phyloP scores from a whole-genome alignment of 1,140 invertebrate species.

The Muscidifurax raptorellus region DNA sequence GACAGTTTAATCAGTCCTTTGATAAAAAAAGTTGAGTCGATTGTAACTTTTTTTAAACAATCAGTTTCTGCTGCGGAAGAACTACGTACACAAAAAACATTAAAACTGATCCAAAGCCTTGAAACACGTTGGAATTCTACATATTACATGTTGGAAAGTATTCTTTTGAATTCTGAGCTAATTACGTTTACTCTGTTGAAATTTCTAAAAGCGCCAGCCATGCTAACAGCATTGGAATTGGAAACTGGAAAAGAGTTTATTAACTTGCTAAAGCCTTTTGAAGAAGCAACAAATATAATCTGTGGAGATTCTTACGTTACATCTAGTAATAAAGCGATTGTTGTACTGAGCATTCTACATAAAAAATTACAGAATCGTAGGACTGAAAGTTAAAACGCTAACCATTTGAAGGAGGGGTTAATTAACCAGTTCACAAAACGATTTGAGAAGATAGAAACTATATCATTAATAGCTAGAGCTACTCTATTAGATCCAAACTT shows the following conservation, averaged over 20 bases:
- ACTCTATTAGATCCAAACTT: neutral
- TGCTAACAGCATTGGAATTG: neutral
- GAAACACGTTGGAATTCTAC: neutral
- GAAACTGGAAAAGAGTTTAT: too few species aligned
- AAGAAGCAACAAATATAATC: too few species aligned
- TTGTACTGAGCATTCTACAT: neutral
- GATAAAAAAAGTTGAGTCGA: too few species aligned
- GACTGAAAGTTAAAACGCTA: neutral
- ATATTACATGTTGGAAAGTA: neutral
- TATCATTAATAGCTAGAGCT: neutral
- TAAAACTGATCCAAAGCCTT: neutral
- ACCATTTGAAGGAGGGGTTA: neutral
- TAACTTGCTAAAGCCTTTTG: too few species aligned
- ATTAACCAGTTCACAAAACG: conserved; percentile 4
- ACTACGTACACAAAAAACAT: neutral
- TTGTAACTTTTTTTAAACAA: too few species aligned
- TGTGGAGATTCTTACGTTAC: neutral
- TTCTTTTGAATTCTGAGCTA: neutral
- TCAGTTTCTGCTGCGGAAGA: too few species aligned
- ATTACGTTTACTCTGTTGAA: neutral
- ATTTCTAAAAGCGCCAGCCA: neutral
- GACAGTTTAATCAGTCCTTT: too few species aligned
- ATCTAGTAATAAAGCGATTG: neutral
- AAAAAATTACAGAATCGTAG: neutral
- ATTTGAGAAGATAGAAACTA: neutral